Conservation (phyloP, 2,113 vertebrate genomes). For the Ceyx melanurus region DNA sequence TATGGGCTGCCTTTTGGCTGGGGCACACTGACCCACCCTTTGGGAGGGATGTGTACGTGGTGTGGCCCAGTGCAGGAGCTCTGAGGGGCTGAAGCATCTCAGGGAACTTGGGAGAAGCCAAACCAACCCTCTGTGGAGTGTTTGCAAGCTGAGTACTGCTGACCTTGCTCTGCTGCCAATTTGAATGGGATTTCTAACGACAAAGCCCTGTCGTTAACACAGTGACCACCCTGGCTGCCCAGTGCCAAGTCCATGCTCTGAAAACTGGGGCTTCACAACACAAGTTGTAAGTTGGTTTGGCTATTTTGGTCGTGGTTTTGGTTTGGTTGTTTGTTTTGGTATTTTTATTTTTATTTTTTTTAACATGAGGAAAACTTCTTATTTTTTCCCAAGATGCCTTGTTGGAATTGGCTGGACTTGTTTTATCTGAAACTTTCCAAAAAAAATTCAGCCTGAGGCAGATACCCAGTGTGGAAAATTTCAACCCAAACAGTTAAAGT, state of each 20-base stretch:
- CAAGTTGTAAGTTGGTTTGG: not conserved
- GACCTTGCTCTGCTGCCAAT: not conserved
- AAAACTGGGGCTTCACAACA: not conserved
- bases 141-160: not conserved
- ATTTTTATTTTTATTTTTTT: not conserved
- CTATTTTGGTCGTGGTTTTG: not conserved
- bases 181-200: not conserved
- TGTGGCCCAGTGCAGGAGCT: not conserved
- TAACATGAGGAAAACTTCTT: not conserved
- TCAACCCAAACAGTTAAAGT: slow-evolving; percentile 22
- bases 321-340: not conserved
- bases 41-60: not conserved
- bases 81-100: not conserved
- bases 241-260: not conserved
- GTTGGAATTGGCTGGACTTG: not conserved
- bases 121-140: not conserved
- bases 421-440: slow-evolving; percentile 1
- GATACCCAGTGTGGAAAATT: slow-evolving; percentile 41
- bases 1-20: not conserved
- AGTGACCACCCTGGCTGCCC: not conserved
- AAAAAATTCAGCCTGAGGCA: not conserved
- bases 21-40: not conserved
- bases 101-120: not conserved
- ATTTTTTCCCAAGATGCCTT: not conserved
- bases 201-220: rapidly evolving